Conservation (phyloP, 64 coral and sea anemone species). For the Hydrozoanthus tunicans region DNA sequence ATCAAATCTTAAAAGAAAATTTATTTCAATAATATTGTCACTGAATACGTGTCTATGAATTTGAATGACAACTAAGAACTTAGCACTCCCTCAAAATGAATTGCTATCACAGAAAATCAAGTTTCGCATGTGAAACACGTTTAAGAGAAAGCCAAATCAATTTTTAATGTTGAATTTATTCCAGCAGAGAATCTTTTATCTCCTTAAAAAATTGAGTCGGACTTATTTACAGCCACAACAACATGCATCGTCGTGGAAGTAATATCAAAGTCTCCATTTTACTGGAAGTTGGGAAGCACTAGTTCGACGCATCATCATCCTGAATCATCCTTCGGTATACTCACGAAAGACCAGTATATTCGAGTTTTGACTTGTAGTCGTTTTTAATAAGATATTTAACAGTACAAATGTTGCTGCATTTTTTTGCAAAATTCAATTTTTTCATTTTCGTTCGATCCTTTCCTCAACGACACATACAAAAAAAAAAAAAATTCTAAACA, state of each 20-base stretch:
- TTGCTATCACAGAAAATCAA: background rate
- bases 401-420: background rate
- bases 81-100: background rate
- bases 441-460: background rate
- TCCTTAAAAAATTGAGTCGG: background rate
- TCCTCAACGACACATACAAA: background rate
- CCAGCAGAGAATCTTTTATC: background rate
- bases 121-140: background rate
- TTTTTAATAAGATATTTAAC: slow-evolving; percentile 36
- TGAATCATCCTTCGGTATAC: too few species aligned
- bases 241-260: background rate
- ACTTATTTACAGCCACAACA: background rate
- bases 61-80: background rate
- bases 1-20: slow-evolving; percentile 13
- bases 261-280: background rate
- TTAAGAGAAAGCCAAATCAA: slow-evolving; percentile 10
- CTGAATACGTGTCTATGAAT: background rate
- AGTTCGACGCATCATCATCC: background rate
- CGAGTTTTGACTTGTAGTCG: slow-evolving; percentile 5
- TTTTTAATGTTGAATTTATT: slow-evolving; percentile 30
- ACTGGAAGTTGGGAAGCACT: background rate
- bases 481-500: too few species aligned
- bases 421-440: background rate
- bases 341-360: too few species aligned
- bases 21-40: background rate